Evolutionary conservation across 2,113 vertebrate genomes (phyloP).

Genomic region (Microtus montanus): DNA sequence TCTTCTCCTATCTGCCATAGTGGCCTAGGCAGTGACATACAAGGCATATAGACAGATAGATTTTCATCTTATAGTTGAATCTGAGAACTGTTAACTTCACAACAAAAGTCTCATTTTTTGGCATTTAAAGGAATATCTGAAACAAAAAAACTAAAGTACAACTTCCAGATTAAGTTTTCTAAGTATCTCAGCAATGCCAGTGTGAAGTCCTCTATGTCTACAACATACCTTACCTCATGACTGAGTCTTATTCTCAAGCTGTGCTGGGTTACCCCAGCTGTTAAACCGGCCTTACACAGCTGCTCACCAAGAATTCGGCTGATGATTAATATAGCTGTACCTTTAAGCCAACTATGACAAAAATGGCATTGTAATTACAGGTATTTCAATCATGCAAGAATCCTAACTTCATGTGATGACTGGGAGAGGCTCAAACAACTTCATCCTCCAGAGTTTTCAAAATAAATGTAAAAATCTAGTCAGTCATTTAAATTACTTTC

Average conservation of each 20-base stretch:
- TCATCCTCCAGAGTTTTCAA: constrained; percentile 56
- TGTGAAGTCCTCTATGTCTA: constrained; percentile 70
- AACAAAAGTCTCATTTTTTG: constrained; percentile 32
- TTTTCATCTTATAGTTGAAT: constrained; percentile 40
- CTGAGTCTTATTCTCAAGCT: constrained; percentile 79
- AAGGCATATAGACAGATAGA: neutral
- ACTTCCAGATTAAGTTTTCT: constrained; percentile 71
- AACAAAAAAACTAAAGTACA: constrained; percentile 77
- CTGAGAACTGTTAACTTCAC: constrained; percentile 32
- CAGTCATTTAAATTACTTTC: constrained; percentile 49
- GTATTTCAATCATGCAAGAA: constrained; percentile 82
- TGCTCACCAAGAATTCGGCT: constrained; percentile 84
- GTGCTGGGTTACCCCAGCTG: constrained; percentile 83
- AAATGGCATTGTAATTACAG: constrained; percentile 82
- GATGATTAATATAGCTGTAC: constrained; percentile 82
- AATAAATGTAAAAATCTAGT: constrained; percentile 41
- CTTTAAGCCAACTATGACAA: constrained; percentile 85
- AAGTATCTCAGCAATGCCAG: constrained; percentile 85
- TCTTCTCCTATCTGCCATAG: neutral
- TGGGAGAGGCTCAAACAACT: constrained; percentile 63
- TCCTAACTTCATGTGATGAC: constrained; percentile 67
- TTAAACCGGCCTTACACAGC: constrained; percentile 83
- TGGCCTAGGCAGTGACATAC: neutral
- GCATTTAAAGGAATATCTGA: constrained; percentile 78
- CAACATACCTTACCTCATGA: constrained; percentile 75